Percentiles rank a stretch among this genome's conserved stretches.
Conservation (phyloP, 2,797 vertebrate genomes). For the Arnoldichthys spilopterus region DNA sequence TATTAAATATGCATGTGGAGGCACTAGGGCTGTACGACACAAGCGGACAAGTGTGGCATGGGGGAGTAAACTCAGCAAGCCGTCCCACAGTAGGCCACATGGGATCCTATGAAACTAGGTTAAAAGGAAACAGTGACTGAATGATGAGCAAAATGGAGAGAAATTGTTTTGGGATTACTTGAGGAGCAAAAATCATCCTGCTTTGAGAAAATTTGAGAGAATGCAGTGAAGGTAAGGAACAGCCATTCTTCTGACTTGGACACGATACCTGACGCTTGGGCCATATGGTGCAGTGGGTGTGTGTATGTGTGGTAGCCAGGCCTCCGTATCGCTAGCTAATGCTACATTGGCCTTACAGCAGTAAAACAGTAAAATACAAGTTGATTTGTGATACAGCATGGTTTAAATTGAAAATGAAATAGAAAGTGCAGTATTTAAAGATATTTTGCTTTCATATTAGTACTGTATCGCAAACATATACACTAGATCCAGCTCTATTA, state of each 20-base stretch:
- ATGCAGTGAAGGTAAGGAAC: slow-evolving; percentile 64
- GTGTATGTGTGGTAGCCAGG: slow-evolving; percentile 31
- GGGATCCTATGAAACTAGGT: slow-evolving; percentile 40
- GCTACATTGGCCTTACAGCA: background rate
- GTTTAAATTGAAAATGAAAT: background rate
- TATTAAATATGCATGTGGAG: slow-evolving; percentile 93
- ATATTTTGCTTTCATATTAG: background rate
- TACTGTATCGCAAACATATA: background rate
- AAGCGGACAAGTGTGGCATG: slow-evolving; percentile 59
- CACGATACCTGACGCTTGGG: slow-evolving; percentile 79
- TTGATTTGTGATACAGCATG: background rate
- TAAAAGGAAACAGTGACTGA: slow-evolving; percentile 50
- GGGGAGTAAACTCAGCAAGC: slow-evolving; percentile 37
- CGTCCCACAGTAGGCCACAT: slow-evolving; percentile 52
- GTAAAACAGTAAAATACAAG: background rate
- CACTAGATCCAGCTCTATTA: background rate
- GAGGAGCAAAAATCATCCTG: slow-evolving; percentile 60
- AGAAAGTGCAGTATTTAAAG: too few species aligned
- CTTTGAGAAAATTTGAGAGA: slow-evolving; percentile 50
- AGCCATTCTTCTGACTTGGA: slow-evolving; percentile 54
- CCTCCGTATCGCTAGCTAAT: background rate
- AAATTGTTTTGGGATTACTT: slow-evolving; percentile 73
- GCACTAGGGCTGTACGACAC: slow-evolving; percentile 64
- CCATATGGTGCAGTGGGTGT: slow-evolving; percentile 70
- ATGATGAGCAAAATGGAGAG: slow-evolving; percentile 62